These are phyloP conservation scores for Malacosoma neustria DNA, from an alignment of 2,888 invertebrate genomes.

Conservation along the genomic window DNA sequence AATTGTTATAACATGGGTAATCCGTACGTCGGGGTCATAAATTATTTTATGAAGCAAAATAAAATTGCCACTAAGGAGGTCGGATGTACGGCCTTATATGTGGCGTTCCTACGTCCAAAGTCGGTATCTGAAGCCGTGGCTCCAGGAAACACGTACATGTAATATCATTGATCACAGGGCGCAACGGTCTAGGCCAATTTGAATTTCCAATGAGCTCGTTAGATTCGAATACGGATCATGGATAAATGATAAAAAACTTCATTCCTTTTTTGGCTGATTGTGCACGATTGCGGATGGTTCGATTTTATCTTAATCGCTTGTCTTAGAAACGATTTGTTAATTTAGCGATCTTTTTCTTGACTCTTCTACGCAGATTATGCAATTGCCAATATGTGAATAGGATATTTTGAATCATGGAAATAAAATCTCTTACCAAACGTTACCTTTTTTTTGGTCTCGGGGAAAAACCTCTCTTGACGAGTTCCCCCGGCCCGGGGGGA, in stretches of 20 bases:
- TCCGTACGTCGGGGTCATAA: too few species aligned
- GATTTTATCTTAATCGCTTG: conserved; percentile 38
- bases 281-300: conserved; percentile 33
- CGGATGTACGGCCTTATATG: conserved; percentile 10
- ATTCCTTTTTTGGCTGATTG: conserved; percentile 51
- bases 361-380: not conserved
- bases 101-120: conserved; percentile 22
- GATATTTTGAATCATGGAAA: too few species aligned
- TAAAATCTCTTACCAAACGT: too few species aligned
- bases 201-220: conserved; percentile 74
- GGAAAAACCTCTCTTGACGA: too few species aligned
- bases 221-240: conserved; percentile 48
- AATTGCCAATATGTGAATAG: not conserved
- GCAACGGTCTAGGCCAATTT: conserved; percentile 61
- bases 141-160: conserved; percentile 68
- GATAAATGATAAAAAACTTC: conserved; percentile 55
- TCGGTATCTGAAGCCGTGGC: conserved; percentile 29
- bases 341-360: conserved; percentile 11
- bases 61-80: not conserved
- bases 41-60: not conserved
- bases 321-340: conserved; percentile 27
- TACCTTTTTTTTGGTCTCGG: too few species aligned
- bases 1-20: too few species aligned
- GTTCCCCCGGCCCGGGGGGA: too few species aligned
- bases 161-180: conserved; percentile 72